Evolutionary conservation across 2,797 vertebrate species (phyloP).

Genomic region (Onychomys torridus): DNA sequence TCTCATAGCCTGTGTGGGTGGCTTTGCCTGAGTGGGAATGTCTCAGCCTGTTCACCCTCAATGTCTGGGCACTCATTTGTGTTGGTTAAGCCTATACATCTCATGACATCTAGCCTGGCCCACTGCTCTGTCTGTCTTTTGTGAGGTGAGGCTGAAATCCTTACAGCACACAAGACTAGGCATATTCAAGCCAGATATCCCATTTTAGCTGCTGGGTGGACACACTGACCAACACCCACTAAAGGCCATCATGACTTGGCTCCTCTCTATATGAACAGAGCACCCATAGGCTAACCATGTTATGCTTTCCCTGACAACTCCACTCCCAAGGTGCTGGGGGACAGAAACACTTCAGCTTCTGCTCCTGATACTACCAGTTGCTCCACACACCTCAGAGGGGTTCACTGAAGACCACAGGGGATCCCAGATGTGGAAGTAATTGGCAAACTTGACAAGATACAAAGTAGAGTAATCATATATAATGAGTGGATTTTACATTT

Average conservation of each 20-base stretch:
- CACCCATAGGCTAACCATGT: background rate
- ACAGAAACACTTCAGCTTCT: background rate
- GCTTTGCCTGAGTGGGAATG: background rate
- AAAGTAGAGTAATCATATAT: background rate
- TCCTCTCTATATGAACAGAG: background rate
- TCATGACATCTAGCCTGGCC: background rate
- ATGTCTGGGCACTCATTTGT: background rate
- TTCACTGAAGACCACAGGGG: background rate
- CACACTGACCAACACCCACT: background rate
- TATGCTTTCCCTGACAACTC: background rate
- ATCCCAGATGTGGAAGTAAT: background rate
- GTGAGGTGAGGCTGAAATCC: no score
- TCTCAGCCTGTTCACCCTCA: background rate
- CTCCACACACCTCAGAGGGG: background rate
- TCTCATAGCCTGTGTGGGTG: background rate
- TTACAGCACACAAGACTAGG: background rate
- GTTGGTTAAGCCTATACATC: background rate
- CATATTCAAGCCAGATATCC: no score
- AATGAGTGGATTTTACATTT: background rate
- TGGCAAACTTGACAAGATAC: constrained; percentile 3
- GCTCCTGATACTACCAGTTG: background rate
- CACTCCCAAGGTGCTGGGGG: background rate
- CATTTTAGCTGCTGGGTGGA: background rate
- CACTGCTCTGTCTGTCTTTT: background rate
- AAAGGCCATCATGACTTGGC: background rate